These are phyloP conservation scores for Ramphastos sulfuratus DNA, from an alignment of 2,113 vertebrate genomes.

Conservation along the genomic window DNA sequence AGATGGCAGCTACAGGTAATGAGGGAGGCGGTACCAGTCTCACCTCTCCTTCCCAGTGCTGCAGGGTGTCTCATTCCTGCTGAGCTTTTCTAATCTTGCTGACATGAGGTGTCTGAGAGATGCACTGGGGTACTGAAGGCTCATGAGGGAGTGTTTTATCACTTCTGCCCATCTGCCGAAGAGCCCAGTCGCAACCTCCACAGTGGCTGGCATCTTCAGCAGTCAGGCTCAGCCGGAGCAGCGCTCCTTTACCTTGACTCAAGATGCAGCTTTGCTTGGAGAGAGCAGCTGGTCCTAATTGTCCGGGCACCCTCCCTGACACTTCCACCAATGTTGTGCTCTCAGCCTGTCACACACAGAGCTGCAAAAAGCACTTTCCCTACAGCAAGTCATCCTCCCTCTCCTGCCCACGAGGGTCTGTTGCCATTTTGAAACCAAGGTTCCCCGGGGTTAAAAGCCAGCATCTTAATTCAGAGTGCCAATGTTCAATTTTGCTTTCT, in stretches of 20 bases:
- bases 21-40: not conserved
- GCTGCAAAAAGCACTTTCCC: slow-evolving; percentile 17
- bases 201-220: not conserved
- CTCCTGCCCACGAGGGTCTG: not conserved
- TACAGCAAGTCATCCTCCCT: not conserved
- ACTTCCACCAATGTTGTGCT: fast-evolving
- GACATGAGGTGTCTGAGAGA: not conserved
- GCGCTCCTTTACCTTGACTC: not conserved
- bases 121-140: not conserved
- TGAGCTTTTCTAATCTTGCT: not conserved
- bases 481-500: slow-evolving; percentile 84
- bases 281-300: not conserved
- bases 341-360: not conserved
- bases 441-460: slow-evolving; percentile 76
- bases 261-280: not conserved
- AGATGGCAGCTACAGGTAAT: not conserved
- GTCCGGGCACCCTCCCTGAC: not conserved
- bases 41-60: not conserved
- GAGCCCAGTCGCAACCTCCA: not conserved
- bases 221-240: fast-evolving
- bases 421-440: slow-evolving; percentile 61
- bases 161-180: not conserved
- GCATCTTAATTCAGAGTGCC: slow-evolving; percentile 82
- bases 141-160: fast-evolving
- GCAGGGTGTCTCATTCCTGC: not conserved